Conservation (phyloP, 2,888 invertebrate species). For the Orthonychiurus folsomi region DNA sequence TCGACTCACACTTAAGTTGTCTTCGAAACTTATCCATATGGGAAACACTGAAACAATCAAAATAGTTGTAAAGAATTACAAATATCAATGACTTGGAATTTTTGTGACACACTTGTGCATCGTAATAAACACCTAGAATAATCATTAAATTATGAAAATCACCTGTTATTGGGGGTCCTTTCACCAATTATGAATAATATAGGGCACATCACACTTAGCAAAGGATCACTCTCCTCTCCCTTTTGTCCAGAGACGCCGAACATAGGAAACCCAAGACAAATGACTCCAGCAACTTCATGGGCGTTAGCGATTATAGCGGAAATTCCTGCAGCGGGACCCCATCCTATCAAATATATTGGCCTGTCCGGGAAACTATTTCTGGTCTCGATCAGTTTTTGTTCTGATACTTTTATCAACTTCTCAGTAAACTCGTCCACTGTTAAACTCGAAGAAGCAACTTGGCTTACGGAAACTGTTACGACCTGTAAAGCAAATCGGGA, state of each 20-base stretch:
- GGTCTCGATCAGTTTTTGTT: constrained; percentile 62
- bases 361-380: constrained; percentile 58
- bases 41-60: constrained; percentile 52
- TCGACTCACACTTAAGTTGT: neutral
- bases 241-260: constrained; percentile 62
- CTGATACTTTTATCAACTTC: constrained; percentile 55
- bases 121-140: neutral
- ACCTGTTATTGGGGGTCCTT: constrained; percentile 55
- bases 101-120: constrained; percentile 7
- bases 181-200: constrained; percentile 71
- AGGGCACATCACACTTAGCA: constrained; percentile 63
- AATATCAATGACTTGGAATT: neutral
- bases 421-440: constrained; percentile 44
- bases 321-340: constrained; percentile 64
- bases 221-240: constrained; percentile 65
- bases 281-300: constrained; percentile 56
- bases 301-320: constrained; percentile 51
- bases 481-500: constrained; percentile 6
- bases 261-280: constrained; percentile 69
- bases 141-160: constrained; percentile 40
- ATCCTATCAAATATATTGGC: constrained; percentile 66
- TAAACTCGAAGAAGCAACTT: constrained; percentile 28
- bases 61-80: too few species aligned
- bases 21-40: constrained; percentile 60
- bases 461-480: constrained; percentile 12